phyloP scores from a whole-genome alignment of 2,888 invertebrate species.

The Bombylius discolor region DNA sequence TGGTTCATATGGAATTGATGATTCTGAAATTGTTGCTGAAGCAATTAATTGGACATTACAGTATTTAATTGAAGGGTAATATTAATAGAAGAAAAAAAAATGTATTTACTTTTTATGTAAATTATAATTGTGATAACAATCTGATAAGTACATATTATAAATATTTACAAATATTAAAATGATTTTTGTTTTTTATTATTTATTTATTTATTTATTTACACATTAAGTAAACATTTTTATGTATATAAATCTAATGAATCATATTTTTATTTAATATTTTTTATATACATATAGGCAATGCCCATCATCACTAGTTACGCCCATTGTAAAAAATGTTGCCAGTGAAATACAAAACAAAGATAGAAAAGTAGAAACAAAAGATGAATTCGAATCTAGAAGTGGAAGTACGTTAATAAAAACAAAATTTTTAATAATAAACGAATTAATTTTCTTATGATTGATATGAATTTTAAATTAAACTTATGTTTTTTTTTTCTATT shows the following conservation, averaged over 20 bases:
- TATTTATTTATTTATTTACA: not conserved
- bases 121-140: not conserved
- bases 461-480: too few species aligned
- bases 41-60: slow-evolving; percentile 3
- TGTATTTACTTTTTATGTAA: too few species aligned
- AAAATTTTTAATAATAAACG: too few species aligned
- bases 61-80: slow-evolving; percentile 1
- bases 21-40: slow-evolving; percentile 2
- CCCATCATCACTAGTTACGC: not conserved
- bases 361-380: not conserved
- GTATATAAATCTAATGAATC: too few species aligned
- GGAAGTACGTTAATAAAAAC: not conserved
- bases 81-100: too few species aligned
- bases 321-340: slow-evolving; percentile 1
- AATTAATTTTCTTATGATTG: too few species aligned
- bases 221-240: too few species aligned
- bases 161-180: not conserved
- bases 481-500: not conserved
- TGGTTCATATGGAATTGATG: not conserved
- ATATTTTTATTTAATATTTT: not conserved
- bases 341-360: slow-evolving; percentile 1
- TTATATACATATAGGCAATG: slow-evolving; percentile 1
- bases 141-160: not conserved
- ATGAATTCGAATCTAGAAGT: not conserved
- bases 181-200: not conserved